A percentile compares a stretch with the other conserved stretches of the same genome.
Evolutionary conservation across 2,888 invertebrate genomes (phyloP).

Genomic region (Nephrotoma appendiculata): DNA sequence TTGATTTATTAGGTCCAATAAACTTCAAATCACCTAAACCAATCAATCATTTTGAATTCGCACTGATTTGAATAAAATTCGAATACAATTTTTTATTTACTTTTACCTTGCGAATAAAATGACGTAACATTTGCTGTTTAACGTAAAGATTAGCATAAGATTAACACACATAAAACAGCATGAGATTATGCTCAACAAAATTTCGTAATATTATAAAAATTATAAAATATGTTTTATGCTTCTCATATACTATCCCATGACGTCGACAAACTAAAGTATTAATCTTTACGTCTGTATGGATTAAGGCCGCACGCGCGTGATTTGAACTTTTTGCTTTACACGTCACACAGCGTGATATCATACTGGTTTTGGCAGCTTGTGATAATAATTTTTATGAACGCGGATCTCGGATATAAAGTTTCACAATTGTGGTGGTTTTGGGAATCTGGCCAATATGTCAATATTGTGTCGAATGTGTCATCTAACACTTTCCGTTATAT

Average conservation of each 20-base stretch:
- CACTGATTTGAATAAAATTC: too few relatives aligned
- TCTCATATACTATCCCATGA: too few relatives aligned
- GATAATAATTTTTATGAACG: neutral
- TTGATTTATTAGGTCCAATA: neutral
- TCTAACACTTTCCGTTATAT: neutral
- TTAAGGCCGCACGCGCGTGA: neutral
- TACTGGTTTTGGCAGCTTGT: neutral
- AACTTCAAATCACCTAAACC: neutral
- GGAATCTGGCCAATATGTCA: neutral
- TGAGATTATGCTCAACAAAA: too few relatives aligned
- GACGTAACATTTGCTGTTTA: neutral
- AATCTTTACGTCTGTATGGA: neutral
- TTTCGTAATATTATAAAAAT: too few relatives aligned
- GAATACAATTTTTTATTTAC: too few relatives aligned
- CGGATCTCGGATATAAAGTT: neutral
- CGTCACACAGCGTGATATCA: neutral
- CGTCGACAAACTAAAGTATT: neutral
- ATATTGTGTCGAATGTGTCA: neutral
- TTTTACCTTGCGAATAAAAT: neutral
- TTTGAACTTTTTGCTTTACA: neutral
- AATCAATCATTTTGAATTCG: neutral
- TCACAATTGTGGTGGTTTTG: neutral
- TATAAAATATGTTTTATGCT: too few relatives aligned
- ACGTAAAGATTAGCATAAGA: neutral
- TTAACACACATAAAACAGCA: too few relatives aligned